These are phyloP conservation scores for Mesitornis unicolor DNA, from an alignment of 2,113 vertebrate species.

Conservation along the genomic window DNA sequence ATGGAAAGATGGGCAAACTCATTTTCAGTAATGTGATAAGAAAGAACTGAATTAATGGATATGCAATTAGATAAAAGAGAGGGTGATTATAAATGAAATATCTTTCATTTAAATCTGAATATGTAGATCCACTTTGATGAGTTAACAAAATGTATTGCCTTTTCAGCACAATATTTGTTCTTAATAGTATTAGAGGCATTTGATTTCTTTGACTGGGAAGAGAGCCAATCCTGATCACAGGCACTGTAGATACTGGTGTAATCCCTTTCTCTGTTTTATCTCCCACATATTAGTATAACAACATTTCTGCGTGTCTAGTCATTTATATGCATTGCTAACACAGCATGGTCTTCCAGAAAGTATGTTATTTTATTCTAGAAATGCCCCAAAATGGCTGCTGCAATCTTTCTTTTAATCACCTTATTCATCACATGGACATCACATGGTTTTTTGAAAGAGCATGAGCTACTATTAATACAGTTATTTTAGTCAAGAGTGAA, in stretches of 20 bases:
- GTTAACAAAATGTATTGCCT: background rate
- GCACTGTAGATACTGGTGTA: background rate
- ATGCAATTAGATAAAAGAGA: background rate
- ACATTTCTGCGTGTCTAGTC: background rate
- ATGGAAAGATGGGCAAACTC: background rate
- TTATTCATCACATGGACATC: background rate
- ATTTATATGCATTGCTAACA: background rate
- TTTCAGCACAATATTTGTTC: background rate
- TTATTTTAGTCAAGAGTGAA: background rate
- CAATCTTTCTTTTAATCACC: background rate
- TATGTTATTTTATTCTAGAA: background rate
- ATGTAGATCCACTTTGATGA: background rate
- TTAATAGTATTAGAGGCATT: background rate
- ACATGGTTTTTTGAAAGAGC: background rate
- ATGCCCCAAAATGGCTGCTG: background rate
- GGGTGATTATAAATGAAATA: background rate
- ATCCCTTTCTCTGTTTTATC: background rate
- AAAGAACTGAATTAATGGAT: background rate
- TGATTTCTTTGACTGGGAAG: conserved; percentile 4
- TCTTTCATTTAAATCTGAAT: conserved; percentile 9
- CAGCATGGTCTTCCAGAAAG: background rate
- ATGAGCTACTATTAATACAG: background rate
- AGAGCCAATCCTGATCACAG: background rate
- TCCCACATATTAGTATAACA: background rate
- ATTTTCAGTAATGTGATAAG: conserved; percentile 9